phyloP scores from a whole-genome alignment of 2,113 vertebrate species.

The Hymenochirus boettgeri region DNA sequence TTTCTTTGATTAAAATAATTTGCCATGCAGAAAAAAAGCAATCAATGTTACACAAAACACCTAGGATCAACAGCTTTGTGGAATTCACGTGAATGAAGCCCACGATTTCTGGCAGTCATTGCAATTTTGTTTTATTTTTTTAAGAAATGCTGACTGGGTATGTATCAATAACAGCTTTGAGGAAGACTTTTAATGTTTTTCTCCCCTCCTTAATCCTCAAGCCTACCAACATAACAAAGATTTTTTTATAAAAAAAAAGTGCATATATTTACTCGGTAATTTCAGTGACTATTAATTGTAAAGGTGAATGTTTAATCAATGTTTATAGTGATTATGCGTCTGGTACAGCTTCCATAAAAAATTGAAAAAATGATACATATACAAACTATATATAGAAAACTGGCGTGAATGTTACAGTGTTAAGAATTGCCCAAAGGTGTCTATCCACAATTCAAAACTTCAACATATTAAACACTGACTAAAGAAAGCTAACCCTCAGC shows the following conservation, averaged over 20 bases:
- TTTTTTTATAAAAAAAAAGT: constrained; percentile 84
- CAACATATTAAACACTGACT: constrained; percentile 56
- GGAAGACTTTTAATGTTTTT: constrained; percentile 98
- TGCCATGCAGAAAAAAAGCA: constrained; percentile 54
- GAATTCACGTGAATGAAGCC: too few relatives aligned
- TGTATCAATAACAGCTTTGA: constrained; percentile 94
- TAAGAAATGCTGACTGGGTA: constrained; percentile 76
- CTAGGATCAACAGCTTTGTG: constrained; percentile 74
- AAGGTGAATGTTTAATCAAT: constrained; percentile 99
- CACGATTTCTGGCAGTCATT: constrained; percentile 83
- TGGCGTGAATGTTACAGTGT: constrained; percentile 63
- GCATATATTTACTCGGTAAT: constrained; percentile 99
- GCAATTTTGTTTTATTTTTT: constrained; percentile 64
- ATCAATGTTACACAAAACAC: constrained; percentile 67
- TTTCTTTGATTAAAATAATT: constrained; percentile 77
- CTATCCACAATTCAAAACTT: constrained; percentile 47
- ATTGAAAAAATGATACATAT: constrained; percentile 75
- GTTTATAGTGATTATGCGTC: constrained; percentile 99
- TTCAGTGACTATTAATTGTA: constrained; percentile 99
- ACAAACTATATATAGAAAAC: constrained; percentile 66
- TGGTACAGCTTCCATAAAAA: constrained; percentile 99
- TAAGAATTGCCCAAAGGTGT: constrained; percentile 54
- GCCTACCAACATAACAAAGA: constrained; percentile 51
- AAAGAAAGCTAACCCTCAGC: constrained; percentile 46
- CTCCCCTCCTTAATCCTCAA: constrained; percentile 44